Conservation (phyloP, 2,113 vertebrate species). For the Pygoscelis adeliae region DNA sequence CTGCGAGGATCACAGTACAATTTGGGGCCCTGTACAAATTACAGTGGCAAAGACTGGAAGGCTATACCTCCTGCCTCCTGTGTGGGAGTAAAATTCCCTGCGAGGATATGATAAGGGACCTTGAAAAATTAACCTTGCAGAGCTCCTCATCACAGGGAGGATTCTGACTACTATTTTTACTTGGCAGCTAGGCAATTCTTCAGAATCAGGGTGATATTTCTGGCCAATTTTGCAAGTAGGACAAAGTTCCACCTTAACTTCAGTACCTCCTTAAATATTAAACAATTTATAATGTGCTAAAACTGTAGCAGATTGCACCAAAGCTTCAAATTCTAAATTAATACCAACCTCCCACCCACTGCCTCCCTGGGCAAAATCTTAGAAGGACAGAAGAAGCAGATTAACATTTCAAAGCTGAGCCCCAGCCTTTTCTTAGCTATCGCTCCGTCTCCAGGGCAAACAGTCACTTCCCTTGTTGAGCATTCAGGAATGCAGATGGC, state of each 20-base stretch:
- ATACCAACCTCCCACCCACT: slow-evolving; percentile 45
- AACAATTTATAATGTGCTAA: neutral
- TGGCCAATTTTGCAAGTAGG: slow-evolving; percentile 15
- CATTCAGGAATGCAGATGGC: slow-evolving; percentile 46
- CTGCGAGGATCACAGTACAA: neutral
- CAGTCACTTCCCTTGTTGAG: slow-evolving; percentile 22
- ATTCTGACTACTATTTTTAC: neutral
- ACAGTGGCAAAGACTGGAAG: neutral
- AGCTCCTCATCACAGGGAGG: neutral
- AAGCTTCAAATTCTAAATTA: slow-evolving; percentile 59
- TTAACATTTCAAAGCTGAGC: slow-evolving; percentile 59
- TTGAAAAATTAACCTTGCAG: slow-evolving; percentile 14
- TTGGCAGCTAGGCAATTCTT: neutral
- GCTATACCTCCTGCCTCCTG: neutral
- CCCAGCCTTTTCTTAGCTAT: neutral
- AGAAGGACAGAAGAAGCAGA: slow-evolving; percentile 38
- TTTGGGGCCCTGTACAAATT: neutral
- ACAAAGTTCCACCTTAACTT: slow-evolving; percentile 34
- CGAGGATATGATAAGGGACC: neutral
- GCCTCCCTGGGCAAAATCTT: slow-evolving; percentile 31
- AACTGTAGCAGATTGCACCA: slow-evolving; percentile 30
- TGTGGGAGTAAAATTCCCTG: neutral
- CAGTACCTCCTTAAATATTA: slow-evolving; percentile 42
- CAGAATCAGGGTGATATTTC: neutral
- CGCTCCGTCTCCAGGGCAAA: slow-evolving; percentile 44